phyloP scores from a whole-genome alignment of 2,797 vertebrate species.

The Epinephelus malabaricus region DNA sequence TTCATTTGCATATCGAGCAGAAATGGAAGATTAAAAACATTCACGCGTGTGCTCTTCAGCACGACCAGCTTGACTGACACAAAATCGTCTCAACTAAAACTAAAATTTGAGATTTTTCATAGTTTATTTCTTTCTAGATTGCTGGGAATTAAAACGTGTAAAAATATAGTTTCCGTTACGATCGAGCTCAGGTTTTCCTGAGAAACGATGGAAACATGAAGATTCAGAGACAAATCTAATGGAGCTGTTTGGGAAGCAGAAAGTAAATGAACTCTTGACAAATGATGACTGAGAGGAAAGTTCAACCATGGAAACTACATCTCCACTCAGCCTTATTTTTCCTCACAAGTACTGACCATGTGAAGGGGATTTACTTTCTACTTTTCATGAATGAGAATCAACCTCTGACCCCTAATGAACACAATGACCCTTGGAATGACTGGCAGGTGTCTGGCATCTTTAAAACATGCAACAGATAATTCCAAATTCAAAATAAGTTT shows the following conservation, averaged over 20 bases:
- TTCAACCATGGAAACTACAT: conserved; percentile 4
- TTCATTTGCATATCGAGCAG: conserved; percentile 53
- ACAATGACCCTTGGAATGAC: conserved; percentile 4
- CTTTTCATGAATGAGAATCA: neutral
- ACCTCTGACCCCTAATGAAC: neutral
- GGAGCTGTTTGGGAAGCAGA: neutral
- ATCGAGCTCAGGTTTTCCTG: conserved; percentile 18
- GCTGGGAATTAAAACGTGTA: conserved; percentile 14
- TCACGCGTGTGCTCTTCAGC: neutral
- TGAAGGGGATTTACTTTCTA: conserved; percentile 4
- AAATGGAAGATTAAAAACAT: conserved; percentile 49
- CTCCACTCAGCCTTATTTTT: neutral
- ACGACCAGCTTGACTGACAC: conserved; percentile 22
- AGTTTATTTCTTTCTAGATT: neutral
- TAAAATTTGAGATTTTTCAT: neutral
- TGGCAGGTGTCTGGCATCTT: conserved; percentile 55
- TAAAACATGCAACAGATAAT: conserved; percentile 21
- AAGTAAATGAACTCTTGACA: conserved; percentile 3
- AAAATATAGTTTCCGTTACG: conserved; percentile 30
- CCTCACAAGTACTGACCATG: neutral
- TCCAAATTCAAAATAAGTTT: conserved; percentile 8
- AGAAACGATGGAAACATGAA: neutral
- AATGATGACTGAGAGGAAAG: neutral
- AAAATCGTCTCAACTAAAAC: neutral
- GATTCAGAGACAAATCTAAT: neutral